These are phyloP conservation scores for Rhinolophus ferrumequinum DNA, from an alignment of 2,113 vertebrate species.

Conservation along the genomic window DNA sequence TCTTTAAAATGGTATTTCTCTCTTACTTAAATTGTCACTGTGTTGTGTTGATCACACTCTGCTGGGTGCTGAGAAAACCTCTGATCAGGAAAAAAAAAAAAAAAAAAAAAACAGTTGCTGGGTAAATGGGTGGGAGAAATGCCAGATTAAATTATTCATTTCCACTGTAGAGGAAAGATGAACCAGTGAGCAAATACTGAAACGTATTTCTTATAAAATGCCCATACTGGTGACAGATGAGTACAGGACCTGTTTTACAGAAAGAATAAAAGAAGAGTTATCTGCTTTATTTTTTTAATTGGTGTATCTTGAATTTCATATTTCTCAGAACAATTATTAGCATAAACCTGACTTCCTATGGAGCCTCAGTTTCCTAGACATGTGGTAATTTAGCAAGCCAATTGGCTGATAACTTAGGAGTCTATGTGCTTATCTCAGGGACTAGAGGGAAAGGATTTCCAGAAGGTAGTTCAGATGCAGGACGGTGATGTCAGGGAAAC, in stretches of 20 bases:
- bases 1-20: constrained; percentile 36
- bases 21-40: neutral
- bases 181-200: neutral
- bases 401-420: neutral
- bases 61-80: neutral
- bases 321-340: constrained; percentile 32
- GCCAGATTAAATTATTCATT: neutral
- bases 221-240: neutral
- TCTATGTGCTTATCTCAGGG: neutral
- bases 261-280: neutral
- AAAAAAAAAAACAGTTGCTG: neutral
- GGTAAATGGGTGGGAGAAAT: neutral
- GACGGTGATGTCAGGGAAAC: neutral
- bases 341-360: neutral
- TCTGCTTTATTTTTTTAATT: neutral
- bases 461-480: neutral
- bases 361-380: neutral
- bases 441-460: neutral
- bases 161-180: neutral
- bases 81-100: neutral
- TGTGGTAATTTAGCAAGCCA: neutral
- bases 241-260: neutral
- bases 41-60: neutral
- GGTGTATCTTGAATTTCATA: neutral
- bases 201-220: neutral